Evolutionary conservation across 2,888 invertebrate genomes (phyloP).

Genomic region (Drosophila pseudotakahashii): DNA sequence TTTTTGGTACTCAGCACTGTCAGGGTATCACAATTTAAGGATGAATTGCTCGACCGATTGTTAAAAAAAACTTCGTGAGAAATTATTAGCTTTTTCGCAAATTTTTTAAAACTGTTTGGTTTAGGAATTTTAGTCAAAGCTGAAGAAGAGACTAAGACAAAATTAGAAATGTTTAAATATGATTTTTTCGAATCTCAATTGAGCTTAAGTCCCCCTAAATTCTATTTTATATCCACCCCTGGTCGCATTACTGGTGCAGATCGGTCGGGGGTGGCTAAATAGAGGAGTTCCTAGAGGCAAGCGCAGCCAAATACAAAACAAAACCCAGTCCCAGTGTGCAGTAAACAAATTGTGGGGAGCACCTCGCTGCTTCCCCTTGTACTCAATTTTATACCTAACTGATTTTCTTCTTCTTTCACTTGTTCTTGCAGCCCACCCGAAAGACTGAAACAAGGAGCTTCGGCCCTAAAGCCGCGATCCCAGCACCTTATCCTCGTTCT

Average conservation of each 20-base stretch:
- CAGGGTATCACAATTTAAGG: too few relatives aligned
- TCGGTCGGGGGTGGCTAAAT: constrained; percentile 1
- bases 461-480: constrained; percentile 9
- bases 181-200: not conserved
- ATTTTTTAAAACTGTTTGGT: too few relatives aligned
- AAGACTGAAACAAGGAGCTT: constrained; percentile 41
- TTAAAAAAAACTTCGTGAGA: too few relatives aligned
- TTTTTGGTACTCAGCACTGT: too few relatives aligned
- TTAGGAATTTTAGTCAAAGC: too few relatives aligned
- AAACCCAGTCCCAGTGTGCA: constrained; percentile 22
- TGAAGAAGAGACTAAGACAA: too few relatives aligned
- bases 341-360: constrained; percentile 31
- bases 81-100: too few relatives aligned
- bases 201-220: too few relatives aligned
- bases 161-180: not conserved
- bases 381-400: not conserved
- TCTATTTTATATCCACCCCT: not conserved
- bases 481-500: constrained; percentile 1
- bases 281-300: constrained; percentile 3
- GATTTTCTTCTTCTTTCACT: not conserved
- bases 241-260: not conserved
- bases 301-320: constrained; percentile 48
- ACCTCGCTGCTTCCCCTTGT: not conserved
- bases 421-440: constrained; percentile 22
- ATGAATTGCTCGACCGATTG: too few relatives aligned